phyloP scores from a whole-genome alignment of 2,888 invertebrate species.

The Bedellia somnulentella region DNA sequence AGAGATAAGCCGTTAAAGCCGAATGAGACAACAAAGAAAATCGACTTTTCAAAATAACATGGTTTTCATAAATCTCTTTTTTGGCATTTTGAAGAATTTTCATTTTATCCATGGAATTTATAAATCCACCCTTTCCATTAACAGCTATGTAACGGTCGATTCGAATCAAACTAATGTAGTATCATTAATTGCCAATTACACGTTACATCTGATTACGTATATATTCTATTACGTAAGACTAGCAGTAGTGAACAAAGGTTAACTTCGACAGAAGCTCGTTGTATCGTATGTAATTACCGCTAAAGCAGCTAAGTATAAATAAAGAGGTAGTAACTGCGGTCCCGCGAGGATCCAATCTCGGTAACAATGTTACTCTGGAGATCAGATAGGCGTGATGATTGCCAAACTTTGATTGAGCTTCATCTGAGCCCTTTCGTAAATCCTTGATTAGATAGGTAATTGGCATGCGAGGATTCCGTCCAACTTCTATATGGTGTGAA shows the following conservation, averaged over 20 bases:
- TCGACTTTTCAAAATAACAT: neutral
- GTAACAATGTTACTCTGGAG: conserved; percentile 46
- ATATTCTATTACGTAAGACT: neutral
- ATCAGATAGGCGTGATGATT: conserved; percentile 53
- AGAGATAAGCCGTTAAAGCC: neutral
- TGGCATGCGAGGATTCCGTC: conserved; percentile 28
- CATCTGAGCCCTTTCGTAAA: conserved; percentile 40
- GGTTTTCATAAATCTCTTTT: too few species aligned
- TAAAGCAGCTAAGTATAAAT: conserved; percentile 24
- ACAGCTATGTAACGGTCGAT: neutral
- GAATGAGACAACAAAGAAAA: neutral
- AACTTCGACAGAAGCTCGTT: neutral
- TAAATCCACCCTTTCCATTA: neutral
- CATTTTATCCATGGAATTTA: too few species aligned
- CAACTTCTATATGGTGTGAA: too few species aligned
- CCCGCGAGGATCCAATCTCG: conserved; percentile 35
- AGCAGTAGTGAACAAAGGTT: neutral
- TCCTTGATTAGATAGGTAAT: conserved; percentile 43
- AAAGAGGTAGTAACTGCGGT: conserved; percentile 34
- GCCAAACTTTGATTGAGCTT: conserved; percentile 53
- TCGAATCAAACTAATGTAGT: neutral
- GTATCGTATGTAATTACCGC: neutral
- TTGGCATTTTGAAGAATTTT: too few species aligned
- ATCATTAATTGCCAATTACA: neutral
- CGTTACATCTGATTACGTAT: neutral